These are phyloP conservation scores for Chelonia mydas DNA, from an alignment of 2,797 vertebrate genomes.

Conservation along the genomic window DNA sequence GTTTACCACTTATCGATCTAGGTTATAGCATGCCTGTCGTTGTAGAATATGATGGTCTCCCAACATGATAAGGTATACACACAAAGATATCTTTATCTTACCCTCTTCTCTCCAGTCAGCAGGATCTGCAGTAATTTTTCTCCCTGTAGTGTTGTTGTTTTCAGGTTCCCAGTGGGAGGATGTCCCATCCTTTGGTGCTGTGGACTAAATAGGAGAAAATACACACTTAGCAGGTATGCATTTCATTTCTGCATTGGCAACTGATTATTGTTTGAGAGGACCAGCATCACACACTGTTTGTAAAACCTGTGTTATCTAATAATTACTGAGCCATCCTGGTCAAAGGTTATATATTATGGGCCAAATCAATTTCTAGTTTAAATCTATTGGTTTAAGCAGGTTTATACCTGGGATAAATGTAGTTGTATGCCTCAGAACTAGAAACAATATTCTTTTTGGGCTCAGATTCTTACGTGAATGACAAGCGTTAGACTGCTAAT, in stretches of 20 bases:
- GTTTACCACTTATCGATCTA: background rate
- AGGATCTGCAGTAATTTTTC: background rate
- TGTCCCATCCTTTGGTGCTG: background rate
- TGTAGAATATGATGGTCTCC: background rate
- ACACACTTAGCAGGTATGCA: background rate
- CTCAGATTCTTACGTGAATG: background rate
- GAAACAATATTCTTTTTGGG: background rate
- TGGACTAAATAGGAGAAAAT: background rate
- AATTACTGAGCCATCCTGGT: background rate
- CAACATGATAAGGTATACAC: background rate
- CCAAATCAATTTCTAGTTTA: background rate
- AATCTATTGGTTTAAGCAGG: background rate
- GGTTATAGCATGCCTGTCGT: background rate
- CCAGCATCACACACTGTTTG: background rate
- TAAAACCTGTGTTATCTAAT: background rate
- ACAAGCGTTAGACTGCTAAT: background rate
- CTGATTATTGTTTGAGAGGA: slow-evolving; percentile 4
- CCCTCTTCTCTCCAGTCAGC: background rate
- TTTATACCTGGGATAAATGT: background rate
- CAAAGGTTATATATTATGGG: background rate
- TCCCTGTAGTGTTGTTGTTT: background rate
- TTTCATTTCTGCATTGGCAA: background rate
- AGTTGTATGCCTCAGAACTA: rapidly evolving
- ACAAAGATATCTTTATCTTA: background rate
- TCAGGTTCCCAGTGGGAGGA: background rate